Conservation (phyloP, 2,113 vertebrate species). For the Trogon surrucura region DNA sequence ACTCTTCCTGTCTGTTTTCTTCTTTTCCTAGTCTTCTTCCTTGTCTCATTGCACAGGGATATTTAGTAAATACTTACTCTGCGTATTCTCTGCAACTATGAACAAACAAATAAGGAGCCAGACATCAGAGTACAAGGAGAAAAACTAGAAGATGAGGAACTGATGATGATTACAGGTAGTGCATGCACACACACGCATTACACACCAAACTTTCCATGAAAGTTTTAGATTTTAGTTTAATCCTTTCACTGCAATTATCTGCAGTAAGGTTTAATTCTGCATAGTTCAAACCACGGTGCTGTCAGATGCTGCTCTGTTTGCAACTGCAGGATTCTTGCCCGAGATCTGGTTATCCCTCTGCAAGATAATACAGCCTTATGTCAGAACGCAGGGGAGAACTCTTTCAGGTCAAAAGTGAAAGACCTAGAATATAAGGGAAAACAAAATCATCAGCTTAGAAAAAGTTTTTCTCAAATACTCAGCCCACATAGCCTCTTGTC, state of each 20-base stretch:
- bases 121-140: background rate
- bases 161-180: background rate
- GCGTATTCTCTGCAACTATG: background rate
- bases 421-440: background rate
- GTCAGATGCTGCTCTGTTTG: background rate
- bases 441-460: constrained; percentile 16
- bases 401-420: constrained; percentile 11
- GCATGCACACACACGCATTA: rapidly evolving
- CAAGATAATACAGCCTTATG: background rate
- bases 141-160: background rate
- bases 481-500: background rate
- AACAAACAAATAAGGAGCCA: background rate
- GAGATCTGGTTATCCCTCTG: background rate
- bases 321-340: background rate
- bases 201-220: background rate
- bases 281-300: background rate
- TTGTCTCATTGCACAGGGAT: background rate
- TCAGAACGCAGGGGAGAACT: background rate
- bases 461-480: constrained; percentile 38
- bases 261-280: background rate
- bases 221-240: background rate
- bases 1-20: background rate
- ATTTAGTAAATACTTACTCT: background rate
- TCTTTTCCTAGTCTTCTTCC: background rate
- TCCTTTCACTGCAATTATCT: background rate